Evolutionary conservation across 2,797 vertebrate species (phyloP).

Genomic region (Chaetophractus vellerosus): DNA sequence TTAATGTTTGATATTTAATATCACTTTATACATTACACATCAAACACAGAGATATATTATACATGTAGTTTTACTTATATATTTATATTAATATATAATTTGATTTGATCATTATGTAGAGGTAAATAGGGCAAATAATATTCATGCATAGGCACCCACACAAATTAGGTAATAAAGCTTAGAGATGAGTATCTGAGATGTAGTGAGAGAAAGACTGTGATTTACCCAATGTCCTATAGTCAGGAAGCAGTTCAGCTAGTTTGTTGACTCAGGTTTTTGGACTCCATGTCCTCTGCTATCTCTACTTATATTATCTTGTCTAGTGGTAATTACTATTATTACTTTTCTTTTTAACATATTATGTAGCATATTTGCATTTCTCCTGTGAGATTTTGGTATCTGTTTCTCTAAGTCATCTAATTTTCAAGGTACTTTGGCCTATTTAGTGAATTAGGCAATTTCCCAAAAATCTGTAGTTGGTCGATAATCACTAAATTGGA

Average conservation of each 20-base stretch:
- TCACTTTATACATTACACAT: constrained; percentile 2
- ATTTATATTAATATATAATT: not conserved
- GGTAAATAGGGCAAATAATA: not conserved
- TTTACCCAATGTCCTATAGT: not conserved
- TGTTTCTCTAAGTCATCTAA: constrained; percentile 44
- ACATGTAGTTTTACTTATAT: not conserved
- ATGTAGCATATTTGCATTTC: constrained; percentile 1
- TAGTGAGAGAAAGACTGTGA: not conserved
- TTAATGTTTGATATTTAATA: constrained; percentile 18
- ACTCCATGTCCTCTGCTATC: not conserved
- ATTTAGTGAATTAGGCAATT: constrained; percentile 38
- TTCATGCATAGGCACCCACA: not conserved
- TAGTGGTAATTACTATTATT: not conserved
- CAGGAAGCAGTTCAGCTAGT: not conserved
- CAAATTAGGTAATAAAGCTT: not conserved
- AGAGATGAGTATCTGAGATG: not conserved
- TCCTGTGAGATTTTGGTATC: constrained; percentile 25
- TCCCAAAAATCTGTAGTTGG: constrained; percentile 54
- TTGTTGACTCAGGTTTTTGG: not conserved
- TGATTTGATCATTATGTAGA: not conserved
- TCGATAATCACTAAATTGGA: constrained; percentile 41
- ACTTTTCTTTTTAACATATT: constrained; percentile 53
- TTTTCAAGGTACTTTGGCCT: constrained; percentile 41
- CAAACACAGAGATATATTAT: not conserved
- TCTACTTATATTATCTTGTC: not conserved